phyloP scores from a whole-genome alignment of 2,888 invertebrate genomes.

The Ypsolopha sequella region DNA sequence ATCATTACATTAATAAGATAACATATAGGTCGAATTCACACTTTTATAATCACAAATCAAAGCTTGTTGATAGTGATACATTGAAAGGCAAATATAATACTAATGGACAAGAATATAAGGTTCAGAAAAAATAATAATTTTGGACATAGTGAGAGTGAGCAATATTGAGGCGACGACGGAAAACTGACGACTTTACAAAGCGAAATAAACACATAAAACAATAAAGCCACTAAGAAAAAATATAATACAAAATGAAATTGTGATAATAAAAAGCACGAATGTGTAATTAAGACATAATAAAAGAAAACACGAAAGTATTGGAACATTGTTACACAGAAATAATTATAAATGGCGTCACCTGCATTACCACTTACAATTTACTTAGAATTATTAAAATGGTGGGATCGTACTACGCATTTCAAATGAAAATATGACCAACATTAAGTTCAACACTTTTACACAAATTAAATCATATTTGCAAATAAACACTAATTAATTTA shows the following conservation, averaged over 20 bases:
- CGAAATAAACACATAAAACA: conserved; percentile 42
- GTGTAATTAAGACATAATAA: not conserved
- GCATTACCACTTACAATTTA: conserved; percentile 40
- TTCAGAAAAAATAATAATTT: not conserved
- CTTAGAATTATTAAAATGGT: conserved; percentile 53
- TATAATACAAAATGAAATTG: not conserved
- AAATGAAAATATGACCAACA: conserved; percentile 2
- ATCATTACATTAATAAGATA: conserved; percentile 30
- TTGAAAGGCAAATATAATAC: conserved; percentile 1
- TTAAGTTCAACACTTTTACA: not conserved
- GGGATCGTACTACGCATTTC: conserved; percentile 43
- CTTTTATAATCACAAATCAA: conserved; percentile 1
- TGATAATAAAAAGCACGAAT: conserved; percentile 1
- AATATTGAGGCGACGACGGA: conserved; percentile 16
- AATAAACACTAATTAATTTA: no score
- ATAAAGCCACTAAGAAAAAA: conserved; percentile 10
- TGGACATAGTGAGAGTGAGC: conserved; percentile 9
- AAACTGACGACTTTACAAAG: conserved; percentile 27
- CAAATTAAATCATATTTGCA: not conserved
- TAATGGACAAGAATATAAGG: conserved; percentile 3
- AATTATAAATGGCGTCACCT: conserved; percentile 2
- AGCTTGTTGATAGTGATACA: not conserved
- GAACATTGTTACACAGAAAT: conserved; percentile 1
- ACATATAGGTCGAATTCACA: conserved; percentile 3
- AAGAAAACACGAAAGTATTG: not conserved